Conservation (phyloP, 2,797 vertebrate genomes). For the Clarias pachynema region DNA sequence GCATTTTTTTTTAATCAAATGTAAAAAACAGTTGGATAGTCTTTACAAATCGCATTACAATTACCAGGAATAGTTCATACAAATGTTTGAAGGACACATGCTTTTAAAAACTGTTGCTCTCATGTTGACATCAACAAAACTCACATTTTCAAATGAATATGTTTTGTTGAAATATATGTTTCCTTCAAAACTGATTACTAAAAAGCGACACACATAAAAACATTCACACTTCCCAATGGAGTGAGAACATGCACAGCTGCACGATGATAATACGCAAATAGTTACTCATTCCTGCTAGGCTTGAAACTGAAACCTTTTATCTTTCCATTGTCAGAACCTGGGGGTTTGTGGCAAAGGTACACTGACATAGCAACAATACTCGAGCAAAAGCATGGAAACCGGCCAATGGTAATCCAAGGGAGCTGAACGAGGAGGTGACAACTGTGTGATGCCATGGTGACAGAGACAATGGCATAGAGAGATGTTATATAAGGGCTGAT, state of each 20-base stretch:
- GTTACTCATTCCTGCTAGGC: neutral
- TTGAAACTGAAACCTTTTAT: neutral
- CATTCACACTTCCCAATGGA: neutral
- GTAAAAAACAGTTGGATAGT: neutral
- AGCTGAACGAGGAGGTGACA: slow-evolving; percentile 39
- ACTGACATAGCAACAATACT: neutral
- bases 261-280: neutral
- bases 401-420: slow-evolving; percentile 15
- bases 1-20: neutral
- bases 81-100: neutral
- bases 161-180: neutral
- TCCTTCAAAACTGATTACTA: neutral
- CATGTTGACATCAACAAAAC: neutral
- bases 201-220: neutral
- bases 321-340: neutral
- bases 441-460: slow-evolving; percentile 32
- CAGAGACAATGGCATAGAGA: slow-evolving; percentile 18
- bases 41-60: neutral
- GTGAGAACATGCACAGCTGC: neutral
- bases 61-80: neutral
- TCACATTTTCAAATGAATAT: neutral
- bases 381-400: neutral
- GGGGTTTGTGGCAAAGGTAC: neutral
- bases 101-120: neutral
- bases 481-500: slow-evolving; percentile 40